phyloP scores from a whole-genome alignment of 2,888 invertebrate genomes.

The Chrysolina haemoptera region DNA sequence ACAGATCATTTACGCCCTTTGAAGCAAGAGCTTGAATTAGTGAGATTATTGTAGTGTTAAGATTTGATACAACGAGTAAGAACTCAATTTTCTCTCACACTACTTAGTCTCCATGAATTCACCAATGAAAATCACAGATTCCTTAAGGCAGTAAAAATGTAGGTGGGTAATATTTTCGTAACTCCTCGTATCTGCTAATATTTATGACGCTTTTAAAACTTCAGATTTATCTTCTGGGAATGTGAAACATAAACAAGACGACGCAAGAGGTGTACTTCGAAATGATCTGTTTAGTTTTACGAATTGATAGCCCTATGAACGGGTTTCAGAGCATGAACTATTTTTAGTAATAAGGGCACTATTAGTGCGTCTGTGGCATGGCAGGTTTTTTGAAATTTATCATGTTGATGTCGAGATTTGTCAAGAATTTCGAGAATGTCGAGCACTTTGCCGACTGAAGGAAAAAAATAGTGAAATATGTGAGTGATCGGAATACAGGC shows the following conservation, averaged over 20 bases:
- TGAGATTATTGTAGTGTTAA: too few relatives aligned
- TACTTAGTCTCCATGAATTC: too few relatives aligned
- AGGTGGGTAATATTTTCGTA: background rate
- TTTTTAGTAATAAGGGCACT: conserved; percentile 26
- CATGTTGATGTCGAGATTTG: conserved; percentile 14
- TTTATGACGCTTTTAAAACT: conserved; percentile 20
- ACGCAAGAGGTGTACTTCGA: conserved; percentile 1
- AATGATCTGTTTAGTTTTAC: conserved; percentile 27
- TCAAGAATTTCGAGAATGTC: conserved; percentile 22
- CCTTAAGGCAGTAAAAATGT: background rate
- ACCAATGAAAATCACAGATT: too few relatives aligned
- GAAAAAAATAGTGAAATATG: background rate
- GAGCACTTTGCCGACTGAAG: conserved; percentile 8
- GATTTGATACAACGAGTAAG: too few relatives aligned
- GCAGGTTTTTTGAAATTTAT: conserved; percentile 5
- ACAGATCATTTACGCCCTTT: too few relatives aligned
- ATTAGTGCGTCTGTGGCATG: background rate
- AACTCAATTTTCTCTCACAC: too few relatives aligned
- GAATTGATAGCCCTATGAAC: conserved; percentile 16
- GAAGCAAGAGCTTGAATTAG: too few relatives aligned
- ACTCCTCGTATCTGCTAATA: conserved; percentile 3
- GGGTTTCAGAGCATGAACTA: conserved; percentile 19
- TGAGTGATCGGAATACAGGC: background rate
- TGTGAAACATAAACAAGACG: conserved; percentile 26
- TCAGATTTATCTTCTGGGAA: conserved; percentile 21